A percentile compares a stretch with the other conserved stretches of the same genome.
These are phyloP conservation scores for Lethocerus indicus DNA, from an alignment of 1,140 invertebrate genomes.

Conservation along the genomic window DNA sequence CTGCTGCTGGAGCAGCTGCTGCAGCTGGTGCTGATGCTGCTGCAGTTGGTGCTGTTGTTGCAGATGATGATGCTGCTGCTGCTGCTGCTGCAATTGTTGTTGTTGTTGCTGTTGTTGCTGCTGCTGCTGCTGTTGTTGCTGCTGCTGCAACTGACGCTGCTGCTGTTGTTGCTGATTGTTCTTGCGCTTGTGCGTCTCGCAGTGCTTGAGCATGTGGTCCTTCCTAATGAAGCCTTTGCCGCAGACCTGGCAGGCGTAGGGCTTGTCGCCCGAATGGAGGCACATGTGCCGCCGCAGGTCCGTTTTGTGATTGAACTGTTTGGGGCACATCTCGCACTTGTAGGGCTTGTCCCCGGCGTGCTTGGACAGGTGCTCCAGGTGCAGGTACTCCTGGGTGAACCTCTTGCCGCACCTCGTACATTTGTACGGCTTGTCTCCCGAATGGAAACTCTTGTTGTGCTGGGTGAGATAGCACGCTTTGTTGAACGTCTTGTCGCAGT, in stretches of 20 bases:
- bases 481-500: constrained; percentile 71
- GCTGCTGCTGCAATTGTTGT: no score
- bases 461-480: constrained; percentile 76
- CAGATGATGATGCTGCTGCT: no score
- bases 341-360: constrained; percentile 74
- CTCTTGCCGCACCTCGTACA: constrained; percentile 70
- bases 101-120: no score
- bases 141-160: no score
- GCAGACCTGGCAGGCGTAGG: constrained; percentile 63
- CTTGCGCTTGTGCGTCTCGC: constrained; percentile 68
- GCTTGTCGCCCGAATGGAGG: constrained; percentile 53
- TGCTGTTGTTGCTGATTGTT: no score
- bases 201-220: constrained; percentile 89
- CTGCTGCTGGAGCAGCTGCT: no score
- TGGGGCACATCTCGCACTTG: constrained; percentile 73
- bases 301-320: constrained; percentile 82
- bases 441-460: constrained; percentile 78
- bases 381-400: constrained; percentile 45
- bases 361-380: constrained; percentile 52
- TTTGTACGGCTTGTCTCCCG: constrained; percentile 69
- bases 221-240: constrained; percentile 79
- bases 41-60: no score
- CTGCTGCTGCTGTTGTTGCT: no score
- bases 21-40: no score
- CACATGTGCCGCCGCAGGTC: constrained; percentile 77